Conservation (phyloP, 2,797 vertebrate species). For the Gadopsis bispinosus region DNA sequence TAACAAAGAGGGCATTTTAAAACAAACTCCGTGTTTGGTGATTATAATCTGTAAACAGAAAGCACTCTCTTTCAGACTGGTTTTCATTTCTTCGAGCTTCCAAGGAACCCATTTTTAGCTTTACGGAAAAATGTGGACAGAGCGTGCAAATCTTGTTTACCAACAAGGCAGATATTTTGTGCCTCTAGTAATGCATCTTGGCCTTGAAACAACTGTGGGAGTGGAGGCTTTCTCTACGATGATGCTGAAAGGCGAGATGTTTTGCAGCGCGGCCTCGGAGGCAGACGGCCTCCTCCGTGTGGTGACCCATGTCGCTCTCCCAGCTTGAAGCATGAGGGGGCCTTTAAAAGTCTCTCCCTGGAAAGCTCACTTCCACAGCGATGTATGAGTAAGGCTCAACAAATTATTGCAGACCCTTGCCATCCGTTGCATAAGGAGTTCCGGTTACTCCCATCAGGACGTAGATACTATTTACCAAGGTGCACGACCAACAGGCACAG, state of each 20-base stretch:
- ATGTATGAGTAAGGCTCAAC: neutral
- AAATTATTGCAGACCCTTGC: no score
- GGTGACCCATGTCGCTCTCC: constrained; percentile 63
- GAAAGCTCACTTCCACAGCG: constrained; percentile 62
- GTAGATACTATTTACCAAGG: no score
- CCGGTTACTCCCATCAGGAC: no score
- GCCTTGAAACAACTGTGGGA: constrained; percentile 32
- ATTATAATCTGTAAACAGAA: constrained; percentile 17
- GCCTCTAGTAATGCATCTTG: constrained; percentile 23
- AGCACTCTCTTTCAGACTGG: neutral
- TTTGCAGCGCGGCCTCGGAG: constrained; percentile 63
- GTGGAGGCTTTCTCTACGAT: constrained; percentile 49
- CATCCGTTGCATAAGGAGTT: no score
- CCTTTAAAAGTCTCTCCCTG: constrained; percentile 58
- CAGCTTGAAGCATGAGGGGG: constrained; percentile 48
- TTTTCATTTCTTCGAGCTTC: constrained; percentile 9
- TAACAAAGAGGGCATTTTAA: constrained; percentile 23
- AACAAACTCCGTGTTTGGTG: constrained; percentile 24
- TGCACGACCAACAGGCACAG: no score
- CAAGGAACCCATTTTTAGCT: constrained; percentile 21
- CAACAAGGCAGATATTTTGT: constrained; percentile 20
- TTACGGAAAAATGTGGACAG: constrained; percentile 12
- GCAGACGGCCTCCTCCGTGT: constrained; percentile 70
- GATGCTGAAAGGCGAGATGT: constrained; percentile 64
- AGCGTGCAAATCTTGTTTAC: constrained; percentile 29